Percentiles rank a stretch among this genome's conserved stretches.
These are phyloP conservation scores for Neodiprion fabricii DNA, from an alignment of 1,140 invertebrate species.

Conservation along the genomic window DNA sequence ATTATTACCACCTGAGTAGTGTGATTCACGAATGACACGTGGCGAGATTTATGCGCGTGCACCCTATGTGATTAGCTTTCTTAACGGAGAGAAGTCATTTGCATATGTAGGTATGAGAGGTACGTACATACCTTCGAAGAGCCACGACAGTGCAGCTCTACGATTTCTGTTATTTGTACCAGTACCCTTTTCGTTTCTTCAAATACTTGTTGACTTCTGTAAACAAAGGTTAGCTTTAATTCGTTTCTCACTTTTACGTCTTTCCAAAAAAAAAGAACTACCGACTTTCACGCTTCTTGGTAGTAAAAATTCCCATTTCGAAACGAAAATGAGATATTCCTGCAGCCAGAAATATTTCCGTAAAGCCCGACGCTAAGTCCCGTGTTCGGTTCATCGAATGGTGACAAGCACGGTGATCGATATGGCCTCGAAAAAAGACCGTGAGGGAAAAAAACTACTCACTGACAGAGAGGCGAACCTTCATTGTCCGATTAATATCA, in stretches of 20 bases:
- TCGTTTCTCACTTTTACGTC: no score
- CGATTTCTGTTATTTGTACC: no score
- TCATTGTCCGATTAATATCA: neutral
- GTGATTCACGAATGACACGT: slow-evolving; percentile 51
- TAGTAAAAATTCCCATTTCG: no score
- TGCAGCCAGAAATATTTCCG: neutral
- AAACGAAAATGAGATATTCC: neutral
- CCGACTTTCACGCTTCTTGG: no score
- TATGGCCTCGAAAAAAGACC: neutral
- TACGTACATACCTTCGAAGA: no score
- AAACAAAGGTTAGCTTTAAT: no score
- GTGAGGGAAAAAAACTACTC: neutral
- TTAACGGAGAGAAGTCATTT: slow-evolving; percentile 34
- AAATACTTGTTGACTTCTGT: no score
- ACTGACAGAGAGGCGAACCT: neutral
- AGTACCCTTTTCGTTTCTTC: no score
- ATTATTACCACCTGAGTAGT: slow-evolving; percentile 56
- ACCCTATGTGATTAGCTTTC: slow-evolving; percentile 53
- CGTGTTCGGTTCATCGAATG: neutral
- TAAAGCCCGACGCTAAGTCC: no score
- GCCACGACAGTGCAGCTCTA: no score
- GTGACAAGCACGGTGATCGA: neutral
- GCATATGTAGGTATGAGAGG: no score
- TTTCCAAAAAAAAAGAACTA: no score
- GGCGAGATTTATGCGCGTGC: slow-evolving; percentile 45